Conservation (phyloP, 2,113 vertebrate species). For the Benitochromis conjunctus region DNA sequence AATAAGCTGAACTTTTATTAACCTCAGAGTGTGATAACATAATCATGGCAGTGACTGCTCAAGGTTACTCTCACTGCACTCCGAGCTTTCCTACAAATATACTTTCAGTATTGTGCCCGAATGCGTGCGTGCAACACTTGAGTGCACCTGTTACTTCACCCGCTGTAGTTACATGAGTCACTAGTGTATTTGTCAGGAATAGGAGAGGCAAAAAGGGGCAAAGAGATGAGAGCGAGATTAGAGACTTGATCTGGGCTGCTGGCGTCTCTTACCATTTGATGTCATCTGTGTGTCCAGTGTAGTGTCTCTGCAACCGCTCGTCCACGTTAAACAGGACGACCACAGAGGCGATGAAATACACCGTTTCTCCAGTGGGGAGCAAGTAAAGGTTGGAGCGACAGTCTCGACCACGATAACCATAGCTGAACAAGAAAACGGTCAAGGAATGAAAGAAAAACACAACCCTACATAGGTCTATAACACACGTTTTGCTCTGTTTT, state of each 20-base stretch:
- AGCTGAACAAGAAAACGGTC: slow-evolving; percentile 73
- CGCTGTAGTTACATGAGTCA: neutral
- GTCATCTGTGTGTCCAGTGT: slow-evolving; percentile 92
- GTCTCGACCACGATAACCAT: slow-evolving; percentile 94
- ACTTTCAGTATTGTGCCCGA: neutral
- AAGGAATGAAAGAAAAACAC: slow-evolving; percentile 62
- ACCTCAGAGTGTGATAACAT: neutral
- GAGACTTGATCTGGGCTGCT: neutral
- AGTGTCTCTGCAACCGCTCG: slow-evolving; percentile 93
- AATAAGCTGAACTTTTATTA: neutral
- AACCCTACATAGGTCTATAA: neutral
- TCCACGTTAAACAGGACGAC: slow-evolving; percentile 95
- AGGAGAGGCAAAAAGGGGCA: neutral
- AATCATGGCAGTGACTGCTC: neutral
- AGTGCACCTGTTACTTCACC: neutral
- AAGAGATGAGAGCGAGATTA: neutral
- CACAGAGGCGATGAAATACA: slow-evolving; percentile 96
- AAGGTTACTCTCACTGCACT: neutral
- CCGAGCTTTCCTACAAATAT: neutral
- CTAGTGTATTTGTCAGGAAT: neutral
- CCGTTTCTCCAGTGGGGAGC: slow-evolving; percentile 95
- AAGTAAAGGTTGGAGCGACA: slow-evolving; percentile 96
- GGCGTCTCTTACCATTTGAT: slow-evolving; percentile 88
- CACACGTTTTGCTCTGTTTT: neutral
- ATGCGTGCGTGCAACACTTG: neutral